A percentile compares a stretch with the other conserved stretches of the same genome.
These are phyloP conservation scores for Microcebus griseorufus DNA, from an alignment of 2,113 vertebrate genomes.

Conservation along the genomic window DNA sequence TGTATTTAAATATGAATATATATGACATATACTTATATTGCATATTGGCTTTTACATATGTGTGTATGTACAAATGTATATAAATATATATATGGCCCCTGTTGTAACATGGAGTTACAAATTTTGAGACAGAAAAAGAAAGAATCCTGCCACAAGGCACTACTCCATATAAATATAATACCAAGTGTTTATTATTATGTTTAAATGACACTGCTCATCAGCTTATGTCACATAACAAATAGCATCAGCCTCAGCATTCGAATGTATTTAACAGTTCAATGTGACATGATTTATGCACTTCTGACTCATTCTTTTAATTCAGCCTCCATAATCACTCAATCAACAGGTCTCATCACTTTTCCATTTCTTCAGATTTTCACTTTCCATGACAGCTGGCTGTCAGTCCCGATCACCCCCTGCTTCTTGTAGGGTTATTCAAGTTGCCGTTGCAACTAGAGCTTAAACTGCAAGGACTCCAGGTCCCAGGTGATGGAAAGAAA, in stretches of 20 bases:
- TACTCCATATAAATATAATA: neutral
- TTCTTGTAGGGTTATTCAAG: fast-evolving
- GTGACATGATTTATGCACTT: no score
- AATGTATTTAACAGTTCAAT: neutral
- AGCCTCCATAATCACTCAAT: no score
- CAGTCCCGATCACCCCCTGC: neutral
- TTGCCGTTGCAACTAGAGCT: neutral
- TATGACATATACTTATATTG: neutral
- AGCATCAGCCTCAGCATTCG: neutral
- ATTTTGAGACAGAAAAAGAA: neutral
- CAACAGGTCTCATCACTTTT: neutral
- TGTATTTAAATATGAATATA: neutral
- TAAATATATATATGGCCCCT: neutral
- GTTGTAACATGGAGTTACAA: neutral
- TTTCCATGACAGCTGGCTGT: fast-evolving
- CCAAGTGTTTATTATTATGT: neutral
- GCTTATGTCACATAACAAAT: neutral
- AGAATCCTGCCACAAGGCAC: fast-evolving
- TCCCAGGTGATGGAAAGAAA: neutral
- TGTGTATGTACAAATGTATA: neutral
- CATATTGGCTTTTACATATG: neutral
- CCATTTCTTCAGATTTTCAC: neutral
- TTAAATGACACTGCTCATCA: neutral
- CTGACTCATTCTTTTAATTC: no score
- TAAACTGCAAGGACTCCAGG: fast-evolving